Base-by-base conservation (phyloP, 2,888 invertebrate species). In the Callimorpha dominula region DNA sequence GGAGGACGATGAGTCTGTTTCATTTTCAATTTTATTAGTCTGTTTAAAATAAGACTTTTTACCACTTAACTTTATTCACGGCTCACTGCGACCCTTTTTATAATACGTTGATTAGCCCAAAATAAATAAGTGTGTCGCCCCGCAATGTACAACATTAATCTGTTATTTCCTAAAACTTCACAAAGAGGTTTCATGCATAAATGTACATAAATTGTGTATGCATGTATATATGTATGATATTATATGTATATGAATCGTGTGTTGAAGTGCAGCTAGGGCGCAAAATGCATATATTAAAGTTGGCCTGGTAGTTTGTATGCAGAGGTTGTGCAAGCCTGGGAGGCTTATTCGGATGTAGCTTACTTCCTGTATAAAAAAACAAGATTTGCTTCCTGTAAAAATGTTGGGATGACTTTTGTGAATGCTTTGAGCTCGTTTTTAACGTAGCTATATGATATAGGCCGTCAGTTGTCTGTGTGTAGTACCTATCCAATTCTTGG, bases 261-360 rank as follows among this genome's bases (percentile, higher is more conserved):
- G 57, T 49, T 52, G 31, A 70, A 74, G 75, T 78, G 78, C 78
- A 79, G 76, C 74, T 74, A 63, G 78, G 83, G 80, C 81, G 81
- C 85, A 84, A 84, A 86, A 85, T 87, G 89, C 88, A 90, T 89
- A 89, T 87, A 90, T 90, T 89, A 89, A 85, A 83, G 74, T 77
- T 81, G 72, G 77, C 79, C 73, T 79, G 77, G 73, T 74, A 84
- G 85, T 86, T 87, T 82, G 85, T 86, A 88, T 88, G 84, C 88
- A 49, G 75, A 20, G 52, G 62, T 54, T 68, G 71, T 74, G 50
- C 57, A 6, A 5, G 54, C 6, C 65, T 68, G 4, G 62, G 50
- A 42, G 71, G 12, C 73, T 72, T 87, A 88, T 89, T 88, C 90
- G 79, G 80, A 60, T 43, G 17, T 60, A 4, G 50, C 31, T 65